Evolutionary conservation across 2,113 vertebrate genomes (phyloP).

Genomic region (Mus musculus): GRCm39 chr1:60865501-60866000

Average conservation of each 20-base stretch:
- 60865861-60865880: constrained; percentile 37
- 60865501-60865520: background rate
- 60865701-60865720: constrained; percentile 7
- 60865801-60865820: background rate
- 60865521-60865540: background rate
- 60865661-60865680: constrained; percentile 16
- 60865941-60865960: background rate
- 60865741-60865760: constrained; percentile 32
- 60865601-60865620: constrained; percentile 59
- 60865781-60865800: constrained; percentile 28
- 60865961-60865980: constrained; percentile 66
- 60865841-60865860: background rate
- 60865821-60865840: constrained; percentile 4
- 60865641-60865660: constrained; percentile 52
- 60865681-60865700: constrained; percentile 58
- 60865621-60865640: constrained; percentile 63
- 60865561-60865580: constrained; percentile 59
- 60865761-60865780: constrained; percentile 40
- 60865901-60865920: background rate
- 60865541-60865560: constrained; percentile 60
- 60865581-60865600: background rate
- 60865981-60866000: constrained; percentile 71
- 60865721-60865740: constrained; percentile 37
- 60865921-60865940: background rate
- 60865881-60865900: background rate